Percentiles rank a stretch among this genome's conserved stretches.
phyloP scores from a whole-genome alignment of 2,888 invertebrate species.

The Onthophagus sagittarius region DNA sequence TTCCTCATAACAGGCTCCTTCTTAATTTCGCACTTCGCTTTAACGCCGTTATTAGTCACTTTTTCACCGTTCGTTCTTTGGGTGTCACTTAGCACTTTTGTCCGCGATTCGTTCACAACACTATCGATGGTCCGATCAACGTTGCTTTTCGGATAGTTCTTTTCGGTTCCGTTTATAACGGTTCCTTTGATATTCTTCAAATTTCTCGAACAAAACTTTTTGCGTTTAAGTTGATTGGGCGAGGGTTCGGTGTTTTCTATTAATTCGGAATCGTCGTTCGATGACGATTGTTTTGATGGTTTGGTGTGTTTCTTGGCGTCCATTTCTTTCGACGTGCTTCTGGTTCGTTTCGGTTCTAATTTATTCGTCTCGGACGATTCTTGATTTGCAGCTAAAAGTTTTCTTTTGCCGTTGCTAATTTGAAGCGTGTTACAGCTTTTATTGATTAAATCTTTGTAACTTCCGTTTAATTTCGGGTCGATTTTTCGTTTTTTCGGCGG shows the following conservation, averaged over 20 bases:
- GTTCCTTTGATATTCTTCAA: slow-evolving; percentile 23
- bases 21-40: slow-evolving; percentile 50
- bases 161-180: slow-evolving; percentile 24
- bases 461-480: slow-evolving; percentile 35
- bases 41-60: slow-evolving; percentile 38
- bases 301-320: slow-evolving; percentile 38
- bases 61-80: slow-evolving; percentile 10
- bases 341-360: slow-evolving; percentile 49
- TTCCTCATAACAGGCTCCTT: slow-evolving; percentile 43
- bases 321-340: slow-evolving; percentile 32
- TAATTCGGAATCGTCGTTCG: slow-evolving; percentile 29
- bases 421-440: slow-evolving; percentile 49
- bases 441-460: slow-evolving; percentile 49
- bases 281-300: slow-evolving; percentile 37
- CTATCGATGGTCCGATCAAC: slow-evolving; percentile 53
- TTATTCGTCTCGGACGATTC: slow-evolving; percentile 13
- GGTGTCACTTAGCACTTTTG: slow-evolving; percentile 7
- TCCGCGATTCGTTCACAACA: slow-evolving; percentile 44
- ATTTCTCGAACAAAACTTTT: slow-evolving; percentile 29
- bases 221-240: slow-evolving; percentile 24
- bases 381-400: slow-evolving; percentile 30
- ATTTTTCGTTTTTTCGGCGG: slow-evolving; percentile 36
- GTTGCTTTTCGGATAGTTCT: slow-evolving; percentile 55
- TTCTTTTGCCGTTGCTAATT: slow-evolving; percentile 50
- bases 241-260: slow-evolving; percentile 36